A percentile compares a stretch with the other conserved stretches of the same genome.
phyloP scores from a whole-genome alignment of 2,113 vertebrate genomes.

The Peromyscus leucopus region DNA sequence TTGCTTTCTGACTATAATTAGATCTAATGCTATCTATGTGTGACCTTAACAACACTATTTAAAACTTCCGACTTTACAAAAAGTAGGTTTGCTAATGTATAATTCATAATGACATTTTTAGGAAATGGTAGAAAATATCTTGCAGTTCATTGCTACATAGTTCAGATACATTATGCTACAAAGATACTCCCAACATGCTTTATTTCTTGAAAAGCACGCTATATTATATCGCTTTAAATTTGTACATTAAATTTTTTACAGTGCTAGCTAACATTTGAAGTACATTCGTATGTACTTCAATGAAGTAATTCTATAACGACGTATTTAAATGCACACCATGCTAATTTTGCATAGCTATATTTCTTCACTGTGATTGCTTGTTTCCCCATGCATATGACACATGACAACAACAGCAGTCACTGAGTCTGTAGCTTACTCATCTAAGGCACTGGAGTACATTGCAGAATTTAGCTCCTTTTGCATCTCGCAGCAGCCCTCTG shows the following conservation, averaged over 20 bases:
- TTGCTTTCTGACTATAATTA: constrained; percentile 10
- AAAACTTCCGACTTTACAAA: constrained; percentile 44
- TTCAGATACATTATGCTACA: neutral
- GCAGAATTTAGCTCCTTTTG: neutral
- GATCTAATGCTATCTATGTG: neutral
- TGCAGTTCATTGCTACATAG: neutral
- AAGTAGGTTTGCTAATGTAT: constrained; percentile 32
- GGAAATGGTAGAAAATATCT: constrained; percentile 27
- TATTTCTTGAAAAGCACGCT: constrained; percentile 27
- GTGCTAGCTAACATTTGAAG: constrained; percentile 2
- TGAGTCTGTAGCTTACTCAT: neutral
- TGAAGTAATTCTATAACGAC: neutral
- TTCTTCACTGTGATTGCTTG: neutral
- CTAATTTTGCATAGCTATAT: neutral
- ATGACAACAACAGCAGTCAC: neutral
- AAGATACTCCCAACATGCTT: neutral
- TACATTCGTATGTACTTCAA: neutral
- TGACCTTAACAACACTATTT: constrained; percentile 40
- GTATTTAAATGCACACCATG: neutral
- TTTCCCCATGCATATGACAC: neutral
- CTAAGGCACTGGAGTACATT: neutral
- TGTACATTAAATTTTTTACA: neutral
- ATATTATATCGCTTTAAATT: neutral
- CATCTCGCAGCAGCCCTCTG: neutral
- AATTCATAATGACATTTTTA: constrained; percentile 64